Evolutionary conservation across 1,140 invertebrate species (phyloP).

Genomic region (Drosophila punjabiensis): DNA sequence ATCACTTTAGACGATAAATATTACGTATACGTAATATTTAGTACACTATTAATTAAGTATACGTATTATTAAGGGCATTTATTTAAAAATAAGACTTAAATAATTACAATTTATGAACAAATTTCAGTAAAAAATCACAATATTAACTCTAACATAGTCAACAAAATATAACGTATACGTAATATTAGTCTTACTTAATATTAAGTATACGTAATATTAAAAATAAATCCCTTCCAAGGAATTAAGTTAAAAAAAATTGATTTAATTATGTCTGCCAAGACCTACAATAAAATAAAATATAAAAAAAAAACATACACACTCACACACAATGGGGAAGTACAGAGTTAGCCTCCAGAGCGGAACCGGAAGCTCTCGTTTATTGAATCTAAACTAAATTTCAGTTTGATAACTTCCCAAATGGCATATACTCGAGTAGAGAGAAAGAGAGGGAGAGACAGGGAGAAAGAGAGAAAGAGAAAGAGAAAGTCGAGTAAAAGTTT

Average conservation of each 20-base stretch:
- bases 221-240: too few relatives aligned
- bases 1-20: not conserved
- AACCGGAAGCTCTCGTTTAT: constrained; percentile 14
- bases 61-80: too few relatives aligned
- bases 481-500: constrained; percentile 36
- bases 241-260: not conserved
- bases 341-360: not conserved
- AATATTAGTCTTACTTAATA: not conserved
- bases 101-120: too few relatives aligned
- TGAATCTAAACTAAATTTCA: constrained; percentile 34
- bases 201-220: not conserved
- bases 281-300: not conserved
- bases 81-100: too few relatives aligned
- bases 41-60: not conserved
- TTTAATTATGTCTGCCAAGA: not conserved
- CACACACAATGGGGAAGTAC: not conserved
- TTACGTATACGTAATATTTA: not conserved
- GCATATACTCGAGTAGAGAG: not conserved
- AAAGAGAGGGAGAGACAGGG: not conserved
- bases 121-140: too few relatives aligned
- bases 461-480: too few relatives aligned
- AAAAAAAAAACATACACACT: not conserved
- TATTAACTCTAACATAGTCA: too few relatives aligned
- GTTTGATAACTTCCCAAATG: constrained; percentile 37
- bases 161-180: not conserved